These are phyloP conservation scores for Papilio gigon DNA, from an alignment of 2,888 invertebrate genomes.

Conservation along the genomic window DNA sequence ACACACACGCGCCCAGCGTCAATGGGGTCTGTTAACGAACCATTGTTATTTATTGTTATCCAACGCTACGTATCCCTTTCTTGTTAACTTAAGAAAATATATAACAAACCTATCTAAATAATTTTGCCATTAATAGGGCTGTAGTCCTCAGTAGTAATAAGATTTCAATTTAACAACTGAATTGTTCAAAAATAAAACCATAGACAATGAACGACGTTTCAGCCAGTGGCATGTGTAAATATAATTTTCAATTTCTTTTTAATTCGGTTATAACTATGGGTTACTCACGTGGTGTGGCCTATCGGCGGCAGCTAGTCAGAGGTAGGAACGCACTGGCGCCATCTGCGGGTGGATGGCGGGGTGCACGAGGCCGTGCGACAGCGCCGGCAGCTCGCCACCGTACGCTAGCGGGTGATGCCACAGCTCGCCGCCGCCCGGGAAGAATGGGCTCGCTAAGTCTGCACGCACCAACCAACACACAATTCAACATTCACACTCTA, in stretches of 20 bases:
- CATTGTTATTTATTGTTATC: not conserved
- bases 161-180: no score
- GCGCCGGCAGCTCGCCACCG: slow-evolving; percentile 91
- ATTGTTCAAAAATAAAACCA: no score
- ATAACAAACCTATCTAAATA: not conserved
- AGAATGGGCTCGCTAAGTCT: slow-evolving; percentile 98
- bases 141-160: no score
- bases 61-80: not conserved
- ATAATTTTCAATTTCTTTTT: no score
- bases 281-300: slow-evolving; percentile 86
- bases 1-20: slow-evolving; percentile 89
- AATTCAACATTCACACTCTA: not conserved
- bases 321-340: slow-evolving; percentile 97
- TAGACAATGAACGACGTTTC: no score
- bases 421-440: slow-evolving; percentile 93
- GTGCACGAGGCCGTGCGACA: slow-evolving; percentile 96
- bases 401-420: slow-evolving; percentile 94
- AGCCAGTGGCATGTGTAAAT: no score
- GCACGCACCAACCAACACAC: slow-evolving; percentile 64
- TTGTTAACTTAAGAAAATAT: no score
- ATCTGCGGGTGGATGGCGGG: slow-evolving; percentile 98
- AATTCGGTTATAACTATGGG: not conserved
- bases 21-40: slow-evolving; percentile 67
- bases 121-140: no score
- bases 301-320: slow-evolving; percentile 97